Percentiles rank a stretch among this genome's conserved stretches.
These are phyloP conservation scores for Tinea semifulvella DNA, from an alignment of 2,888 invertebrate species.

Conservation along the genomic window DNA sequence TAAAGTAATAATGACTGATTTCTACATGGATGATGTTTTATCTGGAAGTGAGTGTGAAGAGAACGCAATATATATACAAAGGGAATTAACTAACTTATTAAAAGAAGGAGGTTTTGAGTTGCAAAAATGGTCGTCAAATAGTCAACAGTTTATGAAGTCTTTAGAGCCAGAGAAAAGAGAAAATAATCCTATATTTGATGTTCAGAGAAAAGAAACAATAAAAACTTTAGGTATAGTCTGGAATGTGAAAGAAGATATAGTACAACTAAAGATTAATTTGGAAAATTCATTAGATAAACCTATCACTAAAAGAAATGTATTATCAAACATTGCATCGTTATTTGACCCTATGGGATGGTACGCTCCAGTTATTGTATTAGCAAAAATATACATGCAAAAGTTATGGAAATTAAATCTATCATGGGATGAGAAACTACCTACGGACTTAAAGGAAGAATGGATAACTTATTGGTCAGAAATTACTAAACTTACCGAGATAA, in stretches of 20 bases:
- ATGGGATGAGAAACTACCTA: constrained; percentile 20
- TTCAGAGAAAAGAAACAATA: constrained; percentile 19
- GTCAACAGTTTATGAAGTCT: not conserved
- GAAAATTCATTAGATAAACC: constrained; percentile 17
- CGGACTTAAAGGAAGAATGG: constrained; percentile 18
- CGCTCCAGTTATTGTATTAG: constrained; percentile 20
- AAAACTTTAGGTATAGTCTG: constrained; percentile 24
- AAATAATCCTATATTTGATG: too few species aligned
- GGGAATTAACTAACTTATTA: constrained; percentile 2
- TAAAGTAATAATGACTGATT: constrained; percentile 11
- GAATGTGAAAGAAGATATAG: constrained; percentile 21
- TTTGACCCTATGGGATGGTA: constrained; percentile 26
- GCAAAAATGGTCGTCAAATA: constrained; percentile 13
- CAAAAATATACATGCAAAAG: constrained; percentile 22
- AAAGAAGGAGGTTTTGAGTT: constrained; percentile 10
- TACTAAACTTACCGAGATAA: constrained; percentile 11
- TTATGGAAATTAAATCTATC: constrained; percentile 19
- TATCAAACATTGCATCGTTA: constrained; percentile 23
- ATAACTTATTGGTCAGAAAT: constrained; percentile 15
- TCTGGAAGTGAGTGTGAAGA: constrained; percentile 5
- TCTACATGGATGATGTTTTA: constrained; percentile 11
- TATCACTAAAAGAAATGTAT: constrained; percentile 22
- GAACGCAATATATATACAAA: not conserved
- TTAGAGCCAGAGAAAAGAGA: constrained; percentile 8
- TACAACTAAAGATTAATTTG: too few species aligned